Conservation (phyloP, 2,888 invertebrate species). For the Trachelus stipa region DNA sequence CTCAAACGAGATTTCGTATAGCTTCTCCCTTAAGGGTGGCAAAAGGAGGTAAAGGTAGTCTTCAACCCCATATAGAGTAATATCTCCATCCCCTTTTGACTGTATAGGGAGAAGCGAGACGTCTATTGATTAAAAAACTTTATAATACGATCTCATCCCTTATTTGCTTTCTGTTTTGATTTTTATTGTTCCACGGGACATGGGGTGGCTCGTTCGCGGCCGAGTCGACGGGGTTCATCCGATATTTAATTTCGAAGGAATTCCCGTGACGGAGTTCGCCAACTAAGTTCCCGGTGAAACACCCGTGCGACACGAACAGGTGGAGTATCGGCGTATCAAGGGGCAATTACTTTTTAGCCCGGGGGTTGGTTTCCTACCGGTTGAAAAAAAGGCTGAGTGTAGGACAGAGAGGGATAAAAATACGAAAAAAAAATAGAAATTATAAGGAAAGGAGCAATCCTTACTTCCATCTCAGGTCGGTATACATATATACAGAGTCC, state of each 20-base stretch:
- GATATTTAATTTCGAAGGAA: constrained; percentile 59
- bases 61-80: neutral
- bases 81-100: constrained; percentile 9
- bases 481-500: neutral
- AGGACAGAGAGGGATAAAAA: neutral
- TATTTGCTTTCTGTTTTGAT: constrained; percentile 58
- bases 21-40: constrained; percentile 17
- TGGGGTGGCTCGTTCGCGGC: neutral
- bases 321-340: constrained; percentile 50
- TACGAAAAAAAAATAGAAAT: neutral
- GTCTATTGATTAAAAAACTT: constrained; percentile 62
- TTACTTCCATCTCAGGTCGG: neutral
- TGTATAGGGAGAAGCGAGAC: constrained; percentile 24
- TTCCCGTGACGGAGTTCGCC: constrained; percentile 38
- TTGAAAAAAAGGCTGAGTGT: neutral
- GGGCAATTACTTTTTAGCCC: constrained; percentile 48
- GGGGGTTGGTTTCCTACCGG: constrained; percentile 25
- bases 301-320: constrained; percentile 46
- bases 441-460: neutral
- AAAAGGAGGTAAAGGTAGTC: constrained; percentile 10
- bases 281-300: constrained; percentile 43
- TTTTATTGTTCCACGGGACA: constrained; percentile 41
- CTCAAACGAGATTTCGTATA: constrained; percentile 14
- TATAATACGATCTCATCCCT: constrained; percentile 56
- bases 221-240: constrained; percentile 20